Evolutionary conservation across 1,140 invertebrate genomes (phyloP).

Genomic region (Subanguina moxae): DNA sequence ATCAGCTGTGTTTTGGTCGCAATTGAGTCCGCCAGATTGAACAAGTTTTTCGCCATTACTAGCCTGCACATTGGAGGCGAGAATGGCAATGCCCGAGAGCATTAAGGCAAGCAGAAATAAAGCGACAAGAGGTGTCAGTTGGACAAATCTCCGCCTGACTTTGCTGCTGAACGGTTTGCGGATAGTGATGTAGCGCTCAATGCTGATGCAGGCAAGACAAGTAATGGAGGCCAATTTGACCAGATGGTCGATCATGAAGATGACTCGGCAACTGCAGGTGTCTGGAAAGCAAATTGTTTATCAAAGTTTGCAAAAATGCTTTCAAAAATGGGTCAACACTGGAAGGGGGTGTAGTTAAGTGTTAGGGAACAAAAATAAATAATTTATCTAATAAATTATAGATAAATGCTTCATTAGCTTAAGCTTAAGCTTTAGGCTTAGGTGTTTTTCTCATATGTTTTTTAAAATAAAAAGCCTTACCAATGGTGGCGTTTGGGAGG

Average conservation of each 20-base stretch:
- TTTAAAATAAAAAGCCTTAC: conserved; percentile 27
- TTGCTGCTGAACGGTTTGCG: conserved; percentile 16
- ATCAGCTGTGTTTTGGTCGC: conserved; percentile 14
- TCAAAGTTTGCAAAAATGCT: no score
- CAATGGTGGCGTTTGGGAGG: conserved; percentile 43
- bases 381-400: no score
- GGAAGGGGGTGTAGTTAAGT: no score
- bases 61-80: conserved; percentile 29
- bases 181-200: conserved; percentile 5
- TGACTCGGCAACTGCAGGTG: conserved; percentile 34
- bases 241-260: conserved; percentile 46
- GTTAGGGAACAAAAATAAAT: no score
- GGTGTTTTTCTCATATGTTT: no score
- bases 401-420: no score
- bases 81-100: conserved; percentile 37
- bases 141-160: conserved; percentile 46
- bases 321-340: no score
- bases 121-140: conserved; percentile 51
- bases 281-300: conserved; percentile 39
- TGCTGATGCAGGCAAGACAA: conserved; percentile 50
- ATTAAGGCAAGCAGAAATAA: conserved; percentile 31
- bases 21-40: conserved; percentile 32
- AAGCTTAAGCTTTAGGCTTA: no score
- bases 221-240: conserved; percentile 51
- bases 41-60: conserved; percentile 24